These are phyloP conservation scores for Hoplias malabaricus DNA, from an alignment of 2,113 vertebrate genomes.

Conservation along the genomic window DNA sequence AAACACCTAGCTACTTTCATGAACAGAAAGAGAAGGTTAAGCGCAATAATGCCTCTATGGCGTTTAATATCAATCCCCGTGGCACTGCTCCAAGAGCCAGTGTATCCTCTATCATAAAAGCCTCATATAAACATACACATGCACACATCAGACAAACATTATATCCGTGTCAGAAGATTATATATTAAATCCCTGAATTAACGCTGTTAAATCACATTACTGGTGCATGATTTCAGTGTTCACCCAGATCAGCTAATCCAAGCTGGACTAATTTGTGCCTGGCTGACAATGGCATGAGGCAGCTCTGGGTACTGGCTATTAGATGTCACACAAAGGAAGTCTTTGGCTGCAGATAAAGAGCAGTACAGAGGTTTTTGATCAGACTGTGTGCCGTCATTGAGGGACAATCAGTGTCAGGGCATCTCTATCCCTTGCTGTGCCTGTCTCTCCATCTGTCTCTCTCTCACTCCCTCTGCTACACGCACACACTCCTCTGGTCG, in stretches of 20 bases:
- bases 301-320: neutral
- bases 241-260: neutral
- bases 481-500: neutral
- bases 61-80: too few relatives aligned
- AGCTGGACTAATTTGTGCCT: neutral
- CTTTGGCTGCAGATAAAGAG: neutral
- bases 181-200: too few relatives aligned
- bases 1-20: neutral
- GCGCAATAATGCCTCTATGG: too few relatives aligned
- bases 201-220: neutral
- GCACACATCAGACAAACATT: too few relatives aligned
- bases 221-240: neutral
- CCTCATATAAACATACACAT: too few relatives aligned
- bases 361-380: neutral
- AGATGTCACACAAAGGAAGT: conserved; percentile 1
- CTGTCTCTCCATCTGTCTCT: neutral
- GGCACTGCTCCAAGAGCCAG: too few relatives aligned
- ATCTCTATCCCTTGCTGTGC: neutral
- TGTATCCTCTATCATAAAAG: too few relatives aligned
- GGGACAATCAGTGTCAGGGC: neutral
- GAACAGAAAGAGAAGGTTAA: too few relatives aligned
- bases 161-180: too few relatives aligned
- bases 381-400: neutral
- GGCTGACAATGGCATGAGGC: neutral
- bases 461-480: neutral